Percentiles rank a stretch among this genome's conserved stretches.
Conservation (phyloP, 1,140 invertebrate species). For the Popillia japonica region DNA sequence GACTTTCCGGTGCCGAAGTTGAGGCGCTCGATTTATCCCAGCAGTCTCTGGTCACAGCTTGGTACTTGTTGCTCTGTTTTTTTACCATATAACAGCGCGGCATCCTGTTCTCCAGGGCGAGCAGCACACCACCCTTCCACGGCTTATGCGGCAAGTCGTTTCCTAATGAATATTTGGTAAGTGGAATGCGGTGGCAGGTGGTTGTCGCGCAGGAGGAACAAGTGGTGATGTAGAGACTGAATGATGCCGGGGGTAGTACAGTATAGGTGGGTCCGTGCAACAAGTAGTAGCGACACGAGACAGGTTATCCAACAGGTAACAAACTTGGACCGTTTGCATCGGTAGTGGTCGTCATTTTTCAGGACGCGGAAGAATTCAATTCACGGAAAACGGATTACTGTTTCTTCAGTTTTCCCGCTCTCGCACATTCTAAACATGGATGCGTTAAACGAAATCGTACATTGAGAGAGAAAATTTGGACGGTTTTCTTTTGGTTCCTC, state of each 20-base stretch:
- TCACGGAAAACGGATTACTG: neutral
- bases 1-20: constrained; percentile 56
- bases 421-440: neutral
- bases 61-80: constrained; percentile 64
- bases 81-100: constrained; percentile 67
- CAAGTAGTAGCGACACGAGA: constrained; percentile 55
- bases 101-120: constrained; percentile 53
- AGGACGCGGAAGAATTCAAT: constrained; percentile 20
- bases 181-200: constrained; percentile 51
- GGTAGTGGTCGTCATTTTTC: constrained; percentile 5
- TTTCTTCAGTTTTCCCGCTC: neutral
- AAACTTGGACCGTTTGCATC: constrained; percentile 47
- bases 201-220: constrained; percentile 53
- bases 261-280: constrained; percentile 55
- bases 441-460: neutral
- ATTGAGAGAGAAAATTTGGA: constrained; percentile 27
- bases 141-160: neutral
- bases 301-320: constrained; percentile 57
- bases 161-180: constrained; percentile 37
- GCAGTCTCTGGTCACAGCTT: constrained; percentile 50
- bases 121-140: neutral
- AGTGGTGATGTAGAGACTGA: constrained; percentile 49
- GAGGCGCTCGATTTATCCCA: constrained; percentile 47
- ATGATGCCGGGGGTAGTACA: constrained; percentile 44
- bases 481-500: constrained; percentile 36